Evolutionary conservation across 2,888 invertebrate genomes (phyloP), one percentile per base, ranked within the genome.

Genomic region (Falcaria lacertinaria): DNA sequence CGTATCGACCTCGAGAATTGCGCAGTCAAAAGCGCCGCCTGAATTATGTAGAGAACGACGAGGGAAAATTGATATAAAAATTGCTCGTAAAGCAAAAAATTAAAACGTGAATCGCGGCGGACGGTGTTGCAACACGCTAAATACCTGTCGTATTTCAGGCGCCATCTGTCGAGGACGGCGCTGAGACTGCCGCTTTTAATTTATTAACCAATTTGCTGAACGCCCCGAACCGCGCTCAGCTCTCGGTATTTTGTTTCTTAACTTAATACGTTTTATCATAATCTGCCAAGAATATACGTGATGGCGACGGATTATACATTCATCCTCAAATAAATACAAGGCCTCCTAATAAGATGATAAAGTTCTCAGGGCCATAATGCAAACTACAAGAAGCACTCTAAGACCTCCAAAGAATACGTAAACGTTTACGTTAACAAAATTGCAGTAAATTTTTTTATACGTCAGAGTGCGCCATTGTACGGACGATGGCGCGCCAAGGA

Each of bases 71-170:
- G 84, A 81, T 84, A 86, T 77, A 86, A 84, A 85, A 86, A 83
- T 85, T 83, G 85, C 81, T 76, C 80, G 77, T 83, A 84, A 84
- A 85, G 82, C 85, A 87, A 83, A 82, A 86, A 87, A 87, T 87
- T 87, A 87, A 87, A 86, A 80, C 73, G 74, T 67, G 76, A 71
- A 78, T 81, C 80, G 80, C 60, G 73, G 75, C 72, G 72, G 75
- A 77, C 81, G 80, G 76, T 86, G 82, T 83, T 85, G 86, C 86
- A 84, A 84, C 86, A 85, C 74, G 82, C 84, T 87, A 87, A 87
- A 86, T 87, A 87, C 87, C 87, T 87, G 87, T 86, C 84, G 86
- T 87, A 86, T 81, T 83, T 88, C 85, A 88, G 50, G 73, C 87
- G 81, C 83, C 87, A 86, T 82, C 87, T 88, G 87, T 80, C 80